phyloP scores from a whole-genome alignment of 2,888 invertebrate genomes.

The Pollenia griseotomentosa region DNA sequence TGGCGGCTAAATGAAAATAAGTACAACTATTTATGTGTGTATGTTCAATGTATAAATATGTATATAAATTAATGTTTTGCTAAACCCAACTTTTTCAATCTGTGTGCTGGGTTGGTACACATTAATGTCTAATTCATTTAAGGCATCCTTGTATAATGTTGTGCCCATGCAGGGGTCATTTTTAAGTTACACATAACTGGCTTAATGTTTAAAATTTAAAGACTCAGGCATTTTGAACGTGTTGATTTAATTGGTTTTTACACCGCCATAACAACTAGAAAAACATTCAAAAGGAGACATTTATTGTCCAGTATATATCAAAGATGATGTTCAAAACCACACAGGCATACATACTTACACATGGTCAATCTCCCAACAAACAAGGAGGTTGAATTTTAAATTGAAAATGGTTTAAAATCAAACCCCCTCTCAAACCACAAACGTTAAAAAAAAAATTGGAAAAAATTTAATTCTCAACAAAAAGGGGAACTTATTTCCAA shows the following conservation, averaged over 20 bases:
- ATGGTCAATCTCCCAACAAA: not conserved
- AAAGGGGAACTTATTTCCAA: no score
- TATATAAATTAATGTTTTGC: conserved; percentile 28
- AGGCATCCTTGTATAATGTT: conserved; percentile 29
- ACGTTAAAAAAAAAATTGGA: no score
- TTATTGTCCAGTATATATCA: conserved; percentile 54
- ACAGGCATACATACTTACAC: not conserved
- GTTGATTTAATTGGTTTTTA: conserved; percentile 70
- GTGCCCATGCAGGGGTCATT: conserved; percentile 32
- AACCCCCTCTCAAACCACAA: no score
- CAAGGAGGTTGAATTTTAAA: no score
- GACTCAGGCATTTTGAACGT: conserved; percentile 60
- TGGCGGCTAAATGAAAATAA: conserved; percentile 51
- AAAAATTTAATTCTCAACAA: no score
- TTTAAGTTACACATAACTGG: conserved; percentile 23
- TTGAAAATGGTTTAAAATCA: no score
- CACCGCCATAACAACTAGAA: conserved; percentile 58
- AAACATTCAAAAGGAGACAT: conserved; percentile 47
- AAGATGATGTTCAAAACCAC: conserved; percentile 16
- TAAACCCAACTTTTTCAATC: conserved; percentile 20
- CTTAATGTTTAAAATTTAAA: conserved; percentile 32
- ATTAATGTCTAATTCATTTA: conserved; percentile 25
- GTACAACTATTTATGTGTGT: not conserved
- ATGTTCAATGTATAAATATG: not conserved
- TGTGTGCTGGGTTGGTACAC: not conserved